These are phyloP conservation scores for Phocides pigmalion DNA, from an alignment of 1,140 invertebrate genomes.

Conservation along the genomic window DNA sequence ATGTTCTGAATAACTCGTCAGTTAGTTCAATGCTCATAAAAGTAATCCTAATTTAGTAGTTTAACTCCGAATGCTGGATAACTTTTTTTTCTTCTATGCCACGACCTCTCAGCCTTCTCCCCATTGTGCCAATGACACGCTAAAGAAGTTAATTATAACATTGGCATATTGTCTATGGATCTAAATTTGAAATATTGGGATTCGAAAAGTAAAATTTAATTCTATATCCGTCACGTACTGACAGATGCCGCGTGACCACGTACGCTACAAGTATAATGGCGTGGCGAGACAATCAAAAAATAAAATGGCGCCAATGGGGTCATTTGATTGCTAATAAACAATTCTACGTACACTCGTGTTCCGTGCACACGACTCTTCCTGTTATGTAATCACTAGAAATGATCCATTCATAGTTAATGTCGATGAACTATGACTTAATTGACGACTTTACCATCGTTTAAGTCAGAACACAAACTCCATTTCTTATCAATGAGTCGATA, in stretches of 20 bases:
- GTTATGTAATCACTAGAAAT: conserved; percentile 47
- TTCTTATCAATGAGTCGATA: neutral
- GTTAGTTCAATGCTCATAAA: conserved; percentile 1
- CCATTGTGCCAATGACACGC: too few species aligned
- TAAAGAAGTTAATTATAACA: too few species aligned
- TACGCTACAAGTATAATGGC: conserved; percentile 37
- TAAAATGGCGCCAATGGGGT: conserved; percentile 63
- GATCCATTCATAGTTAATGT: conserved; percentile 18
- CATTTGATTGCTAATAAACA: conserved; percentile 58
- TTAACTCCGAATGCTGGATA: neutral
- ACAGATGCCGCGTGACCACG: conserved; percentile 56
- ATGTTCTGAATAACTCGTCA: neutral
- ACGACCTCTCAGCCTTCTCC: too few species aligned
- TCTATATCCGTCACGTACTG: conserved; percentile 51
- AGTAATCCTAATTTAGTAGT: conserved; percentile 19
- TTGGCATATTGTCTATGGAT: neutral
- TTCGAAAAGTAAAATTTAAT: conserved; percentile 17
- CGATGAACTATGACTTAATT: conserved; percentile 31
- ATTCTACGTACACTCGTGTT: conserved; percentile 52
- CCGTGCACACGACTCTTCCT: conserved; percentile 56
- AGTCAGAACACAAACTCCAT: neutral
- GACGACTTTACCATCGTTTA: conserved; percentile 12
- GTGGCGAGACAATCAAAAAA: conserved; percentile 56
- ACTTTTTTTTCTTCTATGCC: too few species aligned
- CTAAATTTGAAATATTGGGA: neutral